These are phyloP conservation scores for Lepidotrigona ventralis DNA, from an alignment of 1,140 invertebrate genomes.

Conservation along the genomic window DNA sequence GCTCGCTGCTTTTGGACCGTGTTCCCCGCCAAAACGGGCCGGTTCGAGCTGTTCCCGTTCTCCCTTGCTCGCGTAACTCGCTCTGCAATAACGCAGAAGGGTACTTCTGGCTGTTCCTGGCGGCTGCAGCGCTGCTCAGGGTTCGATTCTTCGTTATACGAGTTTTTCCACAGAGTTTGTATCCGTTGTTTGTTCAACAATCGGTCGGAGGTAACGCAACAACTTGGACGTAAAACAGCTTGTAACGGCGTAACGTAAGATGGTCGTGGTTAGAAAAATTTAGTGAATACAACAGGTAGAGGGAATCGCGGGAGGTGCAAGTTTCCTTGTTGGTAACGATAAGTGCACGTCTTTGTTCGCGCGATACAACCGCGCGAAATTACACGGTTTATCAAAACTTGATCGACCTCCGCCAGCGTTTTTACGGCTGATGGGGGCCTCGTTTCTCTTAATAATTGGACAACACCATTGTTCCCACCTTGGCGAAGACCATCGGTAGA, in stretches of 20 bases:
- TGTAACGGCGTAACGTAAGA: not conserved
- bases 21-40: constrained; percentile 18
- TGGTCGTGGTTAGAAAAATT: constrained; percentile 5
- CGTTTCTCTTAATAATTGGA: constrained; percentile 58
- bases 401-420: constrained; percentile 49
- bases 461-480: constrained; percentile 55
- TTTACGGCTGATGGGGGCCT: constrained; percentile 38
- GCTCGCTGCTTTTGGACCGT: constrained; percentile 33
- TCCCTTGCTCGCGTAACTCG: not conserved
- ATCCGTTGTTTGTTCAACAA: too few species aligned
- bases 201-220: too few species aligned
- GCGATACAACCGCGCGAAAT: constrained; percentile 45
- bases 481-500: constrained; percentile 37
- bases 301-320: constrained; percentile 29
- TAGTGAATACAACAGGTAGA: constrained; percentile 25
- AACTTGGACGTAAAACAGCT: too few species aligned
- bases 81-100: too few species aligned
- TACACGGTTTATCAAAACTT: constrained; percentile 57
- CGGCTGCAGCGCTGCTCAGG: too few species aligned
- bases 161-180: too few species aligned
- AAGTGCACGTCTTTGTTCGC: constrained; percentile 53
- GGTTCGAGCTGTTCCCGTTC: not conserved
- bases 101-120: too few species aligned
- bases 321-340: constrained; percentile 51
- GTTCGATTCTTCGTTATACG: too few species aligned